These are phyloP conservation scores for Ifrita kowaldi DNA, from an alignment of 2,113 vertebrate species.

Conservation along the genomic window DNA sequence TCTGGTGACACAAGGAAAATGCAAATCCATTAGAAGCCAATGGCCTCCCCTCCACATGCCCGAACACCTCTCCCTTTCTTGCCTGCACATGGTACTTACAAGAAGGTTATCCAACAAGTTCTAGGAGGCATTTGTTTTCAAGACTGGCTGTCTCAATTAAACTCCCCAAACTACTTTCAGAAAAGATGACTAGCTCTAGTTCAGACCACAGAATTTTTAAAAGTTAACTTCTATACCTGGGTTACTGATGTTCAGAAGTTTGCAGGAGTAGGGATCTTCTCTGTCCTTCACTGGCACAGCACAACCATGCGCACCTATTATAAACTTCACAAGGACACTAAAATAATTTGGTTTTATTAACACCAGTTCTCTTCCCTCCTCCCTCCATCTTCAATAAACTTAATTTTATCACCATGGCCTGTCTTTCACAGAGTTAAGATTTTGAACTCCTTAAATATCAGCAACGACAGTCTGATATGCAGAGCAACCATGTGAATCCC, in stretches of 20 bases:
- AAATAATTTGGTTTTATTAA: constrained; percentile 61
- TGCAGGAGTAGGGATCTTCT: constrained; percentile 94
- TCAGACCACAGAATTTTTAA: not conserved
- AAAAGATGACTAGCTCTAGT: not conserved
- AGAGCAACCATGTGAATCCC: not conserved
- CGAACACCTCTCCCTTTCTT: not conserved
- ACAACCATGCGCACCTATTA: constrained; percentile 89
- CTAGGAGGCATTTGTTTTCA: not conserved
- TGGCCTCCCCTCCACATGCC: not conserved
- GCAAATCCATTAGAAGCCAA: not conserved
- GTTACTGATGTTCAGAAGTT: constrained; percentile 87
- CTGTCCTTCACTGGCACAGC: constrained; percentile 89
- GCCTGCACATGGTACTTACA: not conserved
- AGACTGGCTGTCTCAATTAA: not conserved
- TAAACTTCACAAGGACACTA: constrained; percentile 96
- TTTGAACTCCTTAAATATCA: not conserved
- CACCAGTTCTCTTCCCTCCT: constrained; percentile 34
- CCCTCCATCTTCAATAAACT: not conserved
- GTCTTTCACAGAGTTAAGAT: not conserved
- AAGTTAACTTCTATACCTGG: constrained; percentile 76
- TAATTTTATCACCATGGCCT: not conserved
- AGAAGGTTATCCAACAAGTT: not conserved
- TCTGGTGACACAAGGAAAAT: not conserved
- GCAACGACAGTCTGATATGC: not conserved
- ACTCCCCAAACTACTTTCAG: not conserved